Conservation (phyloP, 2,888 invertebrate species). For the Ashinkailepas kermadecensis region DNA sequence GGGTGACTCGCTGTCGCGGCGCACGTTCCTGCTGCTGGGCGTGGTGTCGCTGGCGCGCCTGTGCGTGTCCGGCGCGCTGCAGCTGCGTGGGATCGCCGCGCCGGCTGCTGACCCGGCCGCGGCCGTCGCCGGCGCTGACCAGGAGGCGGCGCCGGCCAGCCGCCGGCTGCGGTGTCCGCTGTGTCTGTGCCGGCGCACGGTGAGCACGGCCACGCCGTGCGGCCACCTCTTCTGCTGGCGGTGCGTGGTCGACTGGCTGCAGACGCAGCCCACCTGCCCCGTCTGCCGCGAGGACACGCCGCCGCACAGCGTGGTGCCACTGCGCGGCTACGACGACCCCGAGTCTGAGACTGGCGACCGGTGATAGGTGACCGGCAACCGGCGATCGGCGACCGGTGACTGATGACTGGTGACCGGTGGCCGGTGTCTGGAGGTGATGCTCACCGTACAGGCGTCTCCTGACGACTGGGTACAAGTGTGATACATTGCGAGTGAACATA, state of each 20-base stretch:
- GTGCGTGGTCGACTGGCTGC: constrained; percentile 62
- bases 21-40: constrained; percentile 39
- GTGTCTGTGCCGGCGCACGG: constrained; percentile 55
- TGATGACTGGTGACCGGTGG: no score
- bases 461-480: no score
- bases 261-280: constrained; percentile 59
- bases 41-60: constrained; percentile 37
- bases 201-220: constrained; percentile 63
- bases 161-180: constrained; percentile 51
- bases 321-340: constrained; percentile 55
- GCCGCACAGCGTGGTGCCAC: constrained; percentile 56
- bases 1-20: constrained; percentile 36
- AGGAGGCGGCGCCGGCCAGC: constrained; percentile 11
- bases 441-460: no score
- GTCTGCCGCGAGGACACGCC: constrained; percentile 57
- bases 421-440: no score
- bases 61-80: constrained; percentile 18
- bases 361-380: no score
- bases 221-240: constrained; percentile 80
- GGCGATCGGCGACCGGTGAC: no score
- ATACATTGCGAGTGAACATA: no score
- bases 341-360: no score
- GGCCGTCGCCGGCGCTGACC: neutral
- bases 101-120: neutral
- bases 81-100: constrained; percentile 1